Conservation (phyloP, 2,888 invertebrate species). For the Oasisia sp. region DNA sequence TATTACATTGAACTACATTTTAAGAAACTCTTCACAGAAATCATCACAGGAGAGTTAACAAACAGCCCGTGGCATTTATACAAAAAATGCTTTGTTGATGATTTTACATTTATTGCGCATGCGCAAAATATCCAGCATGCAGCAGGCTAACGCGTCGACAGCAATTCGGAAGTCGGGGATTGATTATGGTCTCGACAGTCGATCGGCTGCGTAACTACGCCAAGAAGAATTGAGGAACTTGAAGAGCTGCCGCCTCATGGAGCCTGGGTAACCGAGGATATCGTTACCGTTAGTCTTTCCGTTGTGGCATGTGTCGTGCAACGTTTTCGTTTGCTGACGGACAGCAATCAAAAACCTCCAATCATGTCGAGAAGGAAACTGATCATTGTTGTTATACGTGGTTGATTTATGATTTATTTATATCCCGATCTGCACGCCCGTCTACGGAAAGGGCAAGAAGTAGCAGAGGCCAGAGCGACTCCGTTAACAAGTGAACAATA, state of each 20-base stretch:
- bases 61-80: too few species aligned
- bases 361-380: slow-evolving; percentile 31
- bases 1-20: too few species aligned
- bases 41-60: too few species aligned
- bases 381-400: slow-evolving; percentile 28
- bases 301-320: neutral
- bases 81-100: too few species aligned
- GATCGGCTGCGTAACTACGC: too few species aligned
- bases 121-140: neutral
- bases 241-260: too few species aligned
- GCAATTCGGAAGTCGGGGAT: neutral
- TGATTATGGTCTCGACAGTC: neutral
- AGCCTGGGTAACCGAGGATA: too few species aligned
- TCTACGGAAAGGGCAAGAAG: slow-evolving; percentile 51
- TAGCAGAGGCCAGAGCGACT: slow-evolving; percentile 52
- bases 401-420: slow-evolving; percentile 51
- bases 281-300: neutral
- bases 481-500: slow-evolving; percentile 52
- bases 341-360: neutral
- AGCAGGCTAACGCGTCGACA: slow-evolving; percentile 5
- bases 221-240: too few species aligned
- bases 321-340: neutral
- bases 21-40: too few species aligned
- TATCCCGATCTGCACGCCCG: slow-evolving; percentile 50
- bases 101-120: too few species aligned